These are phyloP conservation scores for Procapra przewalskii DNA, from an alignment of 2,113 vertebrate species.

Conservation along the genomic window DNA sequence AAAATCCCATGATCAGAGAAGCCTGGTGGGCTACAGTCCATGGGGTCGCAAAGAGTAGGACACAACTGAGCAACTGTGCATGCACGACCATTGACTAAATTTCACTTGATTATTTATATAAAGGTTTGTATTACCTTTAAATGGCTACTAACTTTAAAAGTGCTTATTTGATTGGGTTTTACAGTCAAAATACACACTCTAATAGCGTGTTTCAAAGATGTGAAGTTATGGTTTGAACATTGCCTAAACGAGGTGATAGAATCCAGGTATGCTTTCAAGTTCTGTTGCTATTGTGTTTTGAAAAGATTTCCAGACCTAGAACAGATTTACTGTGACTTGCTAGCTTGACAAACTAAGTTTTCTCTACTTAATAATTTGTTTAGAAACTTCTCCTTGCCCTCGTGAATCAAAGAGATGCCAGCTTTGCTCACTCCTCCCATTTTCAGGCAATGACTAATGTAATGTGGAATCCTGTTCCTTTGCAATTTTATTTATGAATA, in stretches of 20 bases:
- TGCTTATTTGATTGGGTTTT: neutral
- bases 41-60: fast-evolving
- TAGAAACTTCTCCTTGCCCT: neutral
- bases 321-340: neutral
- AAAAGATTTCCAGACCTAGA: neutral
- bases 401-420: neutral
- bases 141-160: neutral
- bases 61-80: neutral
- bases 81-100: fast-evolving
- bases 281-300: too few species aligned
- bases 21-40: neutral
- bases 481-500: neutral
- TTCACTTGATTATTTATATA: neutral
- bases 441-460: neutral
- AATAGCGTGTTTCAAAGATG: too few species aligned
- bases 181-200: neutral
- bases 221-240: fast-evolving
- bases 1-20: neutral
- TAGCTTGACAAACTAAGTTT: neutral
- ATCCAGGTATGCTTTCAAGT: too few species aligned
- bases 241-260: fast-evolving
- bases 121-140: neutral
- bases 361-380: neutral
- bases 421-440: neutral
- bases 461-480: neutral